phyloP scores from a whole-genome alignment of 30 jellyfish, hydroid and myxozoan genomes.

The Morbakka virulenta region DNA sequence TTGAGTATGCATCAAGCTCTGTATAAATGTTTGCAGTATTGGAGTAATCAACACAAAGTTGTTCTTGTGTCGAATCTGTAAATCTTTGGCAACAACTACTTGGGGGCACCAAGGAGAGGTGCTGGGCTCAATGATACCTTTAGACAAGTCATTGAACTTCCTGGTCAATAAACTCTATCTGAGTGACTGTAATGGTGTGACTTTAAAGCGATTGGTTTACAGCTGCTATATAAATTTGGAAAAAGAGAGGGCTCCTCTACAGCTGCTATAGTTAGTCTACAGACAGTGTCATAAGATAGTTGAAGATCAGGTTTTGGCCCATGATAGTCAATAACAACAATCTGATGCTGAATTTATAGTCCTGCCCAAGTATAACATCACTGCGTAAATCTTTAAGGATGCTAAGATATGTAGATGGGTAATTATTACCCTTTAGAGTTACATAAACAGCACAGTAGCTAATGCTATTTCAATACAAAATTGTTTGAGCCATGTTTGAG shows the following conservation, averaged over 20 bases:
- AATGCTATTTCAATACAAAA: slow-evolving; percentile 23
- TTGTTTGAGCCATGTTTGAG: slow-evolving; percentile 13
- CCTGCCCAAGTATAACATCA: not conserved
- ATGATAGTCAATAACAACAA: not conserved
- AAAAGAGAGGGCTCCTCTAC: slow-evolving; percentile 19
- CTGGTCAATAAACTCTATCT: not conserved
- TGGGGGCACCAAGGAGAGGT: slow-evolving; percentile 44
- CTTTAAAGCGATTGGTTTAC: slow-evolving; percentile 33
- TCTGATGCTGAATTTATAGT: not conserved
- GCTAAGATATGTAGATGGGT: not conserved
- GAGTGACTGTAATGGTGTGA: slow-evolving; percentile 5
- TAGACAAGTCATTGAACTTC: too few relatives aligned
- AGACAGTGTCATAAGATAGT: not conserved
- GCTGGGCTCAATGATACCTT: slow-evolving; percentile 18
- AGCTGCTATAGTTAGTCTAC: not conserved
- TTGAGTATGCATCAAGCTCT: slow-evolving; percentile 1
- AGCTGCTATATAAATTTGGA: not conserved
- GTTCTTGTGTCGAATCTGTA: not conserved
- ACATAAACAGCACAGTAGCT: slow-evolving; percentile 18
- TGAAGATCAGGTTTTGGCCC: not conserved
- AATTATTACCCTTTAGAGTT: not conserved
- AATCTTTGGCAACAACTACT: slow-evolving; percentile 11
- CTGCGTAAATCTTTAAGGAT: not conserved
- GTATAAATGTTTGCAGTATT: not conserved
- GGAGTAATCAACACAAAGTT: not conserved